phyloP scores from a whole-genome alignment of 2,113 vertebrate genomes.

The Callocephalon fimbriatum region DNA sequence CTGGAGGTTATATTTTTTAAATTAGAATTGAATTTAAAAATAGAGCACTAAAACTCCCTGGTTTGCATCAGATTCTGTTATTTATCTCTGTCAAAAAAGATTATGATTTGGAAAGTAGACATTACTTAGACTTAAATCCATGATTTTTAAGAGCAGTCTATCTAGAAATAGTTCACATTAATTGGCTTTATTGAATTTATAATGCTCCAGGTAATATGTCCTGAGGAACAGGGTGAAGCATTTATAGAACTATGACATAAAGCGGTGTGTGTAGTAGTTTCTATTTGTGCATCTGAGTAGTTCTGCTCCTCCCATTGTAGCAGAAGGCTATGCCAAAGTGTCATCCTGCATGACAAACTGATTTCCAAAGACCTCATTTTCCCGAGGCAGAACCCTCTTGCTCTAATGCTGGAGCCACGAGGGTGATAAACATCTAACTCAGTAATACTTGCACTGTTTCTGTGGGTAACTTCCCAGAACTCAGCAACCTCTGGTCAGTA shows the following conservation, averaged over 20 bases:
- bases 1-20: constrained; percentile 36
- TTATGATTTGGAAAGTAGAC: not conserved
- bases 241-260: constrained; percentile 25
- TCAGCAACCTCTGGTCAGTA: not conserved
- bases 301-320: not conserved
- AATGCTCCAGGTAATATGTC: constrained; percentile 14
- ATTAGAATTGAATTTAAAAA: constrained; percentile 31
- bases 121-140: constrained; percentile 20
- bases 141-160: constrained; percentile 2
- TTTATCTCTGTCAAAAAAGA: constrained; percentile 1
- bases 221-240: not conserved
- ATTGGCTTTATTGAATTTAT: constrained; percentile 48
- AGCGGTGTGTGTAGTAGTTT: not conserved
- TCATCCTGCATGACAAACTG: not conserved
- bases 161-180: constrained; percentile 50
- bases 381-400: not conserved
- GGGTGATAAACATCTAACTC: not conserved
- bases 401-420: not conserved
- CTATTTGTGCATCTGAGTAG: not conserved
- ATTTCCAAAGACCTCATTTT: not conserved
- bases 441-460: not conserved
- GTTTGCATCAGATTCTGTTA: not conserved
- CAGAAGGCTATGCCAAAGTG: not conserved
- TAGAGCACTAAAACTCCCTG: not conserved
- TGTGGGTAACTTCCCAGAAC: not conserved